Base-by-base conservation (phyloP, 2,888 invertebrate genomes). In the Clusia tigrina region DNA sequence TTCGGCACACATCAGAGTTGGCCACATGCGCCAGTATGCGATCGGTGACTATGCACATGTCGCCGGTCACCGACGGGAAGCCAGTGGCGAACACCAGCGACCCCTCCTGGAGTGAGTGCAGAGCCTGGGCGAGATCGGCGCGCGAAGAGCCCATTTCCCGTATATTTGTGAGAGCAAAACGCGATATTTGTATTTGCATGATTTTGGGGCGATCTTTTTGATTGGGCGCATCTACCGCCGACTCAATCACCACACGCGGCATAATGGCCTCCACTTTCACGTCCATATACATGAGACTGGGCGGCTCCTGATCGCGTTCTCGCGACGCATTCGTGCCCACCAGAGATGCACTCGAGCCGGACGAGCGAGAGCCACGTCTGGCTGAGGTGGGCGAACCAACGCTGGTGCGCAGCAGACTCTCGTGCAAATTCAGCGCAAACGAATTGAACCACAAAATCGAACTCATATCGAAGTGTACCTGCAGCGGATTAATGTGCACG, bases 361-460 rank as follows among this genome's bases (percentile, higher is more conserved):
- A 62, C 54, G 68, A 66, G 67, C 73, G 59, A 63, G 69, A 69
- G 38, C 59, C 59, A 24, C 61, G 63, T 18, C 58, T 61, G 26
- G 67, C 64, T 20, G 70, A 67, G 46, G 71, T 68, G 48, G 72
- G 71, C 22, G 77, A 69, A 62, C 83, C 81, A 54, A 83, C 79
- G 56, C 83, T 83, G 32, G 88, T 87, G 55, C 85, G 85, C 66
- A 88, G 81, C 55, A 93, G 86, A 32, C 92, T 90, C 71, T 93
- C 91, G 78, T 91, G 89, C 17, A 98, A 88, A 86, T 95, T 96
- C 60, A 97, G 88, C 32, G 91, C 88, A 83, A 99, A 98, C 32
- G 96, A 94, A 78, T 96, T 95, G 60, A 96, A 88, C 98, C 98
- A 99, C 63, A 98, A 85, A 67, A 95, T 87, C 60, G 96, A 97